Percentiles rank a stretch among this genome's conserved stretches.
phyloP scores from a whole-genome alignment of 2,888 invertebrate species.

The Pheosia gnoma region DNA sequence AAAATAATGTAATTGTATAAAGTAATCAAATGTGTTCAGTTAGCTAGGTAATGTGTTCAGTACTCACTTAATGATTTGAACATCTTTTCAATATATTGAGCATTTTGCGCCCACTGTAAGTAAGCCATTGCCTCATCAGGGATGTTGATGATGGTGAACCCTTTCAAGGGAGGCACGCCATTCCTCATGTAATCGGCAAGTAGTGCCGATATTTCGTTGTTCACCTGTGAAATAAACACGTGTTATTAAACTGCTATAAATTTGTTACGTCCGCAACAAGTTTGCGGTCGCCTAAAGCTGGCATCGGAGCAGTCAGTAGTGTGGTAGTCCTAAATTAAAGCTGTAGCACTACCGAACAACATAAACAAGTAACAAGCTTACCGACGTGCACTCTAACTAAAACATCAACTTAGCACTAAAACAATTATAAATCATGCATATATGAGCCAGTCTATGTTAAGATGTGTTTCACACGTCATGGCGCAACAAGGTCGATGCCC shows the following conservation, averaged over 20 bases:
- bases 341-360: no score
- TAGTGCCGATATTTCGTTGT: constrained; percentile 49
- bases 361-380: no score
- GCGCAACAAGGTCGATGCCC: background rate
- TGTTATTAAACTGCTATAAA: background rate
- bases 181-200: constrained; percentile 51
- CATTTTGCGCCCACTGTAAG: constrained; percentile 53
- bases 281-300: no score
- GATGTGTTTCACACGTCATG: background rate
- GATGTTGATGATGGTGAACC: constrained; percentile 46
- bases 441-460: background rate
- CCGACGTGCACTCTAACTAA: no score
- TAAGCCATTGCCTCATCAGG: constrained; percentile 48
- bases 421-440: background rate
- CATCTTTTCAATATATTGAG: constrained; percentile 45
- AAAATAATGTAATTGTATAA: no score
- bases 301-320: no score
- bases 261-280: background rate
- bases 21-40: no score
- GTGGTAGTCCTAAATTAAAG: no score
- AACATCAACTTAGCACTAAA: no score
- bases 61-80: constrained; percentile 59
- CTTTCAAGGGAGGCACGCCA: constrained; percentile 58
- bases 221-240: constrained; percentile 47
- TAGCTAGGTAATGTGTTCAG: constrained; percentile 4